Percentiles rank a stretch among this genome's conserved stretches.
These are phyloP conservation scores for Cliona cf. orientalis DNA, from an alignment of 37 sponge, comb jelly and placozoan species.

Conservation along the genomic window DNA sequence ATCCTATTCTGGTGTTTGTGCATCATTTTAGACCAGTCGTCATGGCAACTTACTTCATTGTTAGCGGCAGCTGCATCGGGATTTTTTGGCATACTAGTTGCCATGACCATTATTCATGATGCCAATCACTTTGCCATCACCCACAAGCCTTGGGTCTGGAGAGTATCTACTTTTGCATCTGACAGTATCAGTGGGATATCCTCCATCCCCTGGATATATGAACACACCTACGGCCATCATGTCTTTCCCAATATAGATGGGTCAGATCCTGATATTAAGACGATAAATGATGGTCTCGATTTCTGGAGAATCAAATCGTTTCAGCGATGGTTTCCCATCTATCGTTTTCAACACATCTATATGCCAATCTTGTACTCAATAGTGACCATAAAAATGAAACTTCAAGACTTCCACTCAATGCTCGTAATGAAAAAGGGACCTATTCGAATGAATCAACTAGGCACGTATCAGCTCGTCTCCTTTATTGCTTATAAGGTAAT, in stretches of 20 bases:
- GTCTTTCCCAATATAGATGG: conserved; percentile 44
- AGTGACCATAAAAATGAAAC: conserved; percentile 23
- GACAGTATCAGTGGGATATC: conserved; percentile 9
- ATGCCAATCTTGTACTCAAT: conserved; percentile 36
- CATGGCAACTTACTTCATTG: not conserved
- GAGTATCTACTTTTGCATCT: not conserved
- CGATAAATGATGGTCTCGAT: conserved; percentile 29
- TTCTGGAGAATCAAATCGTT: conserved; percentile 30
- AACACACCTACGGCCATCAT: conserved; percentile 61
- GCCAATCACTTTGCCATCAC: conserved; percentile 42
- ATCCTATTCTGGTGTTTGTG: not conserved
- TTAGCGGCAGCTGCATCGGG: conserved; percentile 12
- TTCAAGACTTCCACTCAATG: conserved; percentile 46
- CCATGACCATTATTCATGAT: conserved; percentile 31
- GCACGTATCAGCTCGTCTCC: not conserved
- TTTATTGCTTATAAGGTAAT: conserved; percentile 21
- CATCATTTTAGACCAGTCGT: not conserved
- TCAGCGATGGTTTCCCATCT: conserved; percentile 42
- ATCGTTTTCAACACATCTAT: conserved; percentile 55
- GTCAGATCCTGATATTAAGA: conserved; percentile 51
- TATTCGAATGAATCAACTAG: conserved; percentile 10
- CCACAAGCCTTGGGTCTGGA: conserved; percentile 48
- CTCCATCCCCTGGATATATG: conserved; percentile 3
- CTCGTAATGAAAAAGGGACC: conserved; percentile 3
- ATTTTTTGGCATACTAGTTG: conserved; percentile 10